Evolutionary conservation across 2,888 invertebrate species (phyloP), one percentile per base, ranked within the genome.

Genomic region (Drosophila greeni): DNA sequence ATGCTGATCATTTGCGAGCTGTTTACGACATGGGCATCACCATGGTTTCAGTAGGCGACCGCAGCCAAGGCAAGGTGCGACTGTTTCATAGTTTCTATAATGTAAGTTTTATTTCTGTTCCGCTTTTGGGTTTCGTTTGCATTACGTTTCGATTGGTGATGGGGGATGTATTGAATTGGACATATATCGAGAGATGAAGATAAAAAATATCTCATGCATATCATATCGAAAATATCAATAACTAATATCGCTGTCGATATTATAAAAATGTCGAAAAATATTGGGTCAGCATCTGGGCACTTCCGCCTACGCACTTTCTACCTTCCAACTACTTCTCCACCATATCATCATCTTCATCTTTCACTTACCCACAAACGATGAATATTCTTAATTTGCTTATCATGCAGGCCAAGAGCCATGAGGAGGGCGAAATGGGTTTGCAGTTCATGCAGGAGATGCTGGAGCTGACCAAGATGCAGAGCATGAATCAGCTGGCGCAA

Each of bases 391-490:
- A 9, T 23, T 24, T 66, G 18, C 51, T 34, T 55, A 12, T 45
- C 11, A 26, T 33, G 20, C 57, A 97, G 96, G 98, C 98, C 4
- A 93, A 93, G 85, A 93, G 95, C 11, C 90, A 94, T 0, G 93
- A 94, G 76, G 95, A 97, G 86, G 98, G 96, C 0, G 95, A 97
- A 79, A 95, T 97, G 89, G 98, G 99, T 0, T 90, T 97, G 34
- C 91, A 95, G 14, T 98, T 99, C 87, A 98, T 99, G 97, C 95
- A 96, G 85, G 98, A 99, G 90, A 97, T 99, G 96, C 92, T 97
- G 1, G 95, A 97, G 86, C 90, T 97, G 74, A 95, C 96, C 53
- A 94, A 95, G 75, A 89, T 93, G 66, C 92, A 95, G 84, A 85
- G 78, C 61, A 74, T 88, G 60, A 88, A 88, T 76, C 86, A 88